A percentile compares a stretch with the other conserved stretches of the same genome.
Conservation (phyloP, 2,888 invertebrate genomes). For the Lasioglossum malachurum region DNA sequence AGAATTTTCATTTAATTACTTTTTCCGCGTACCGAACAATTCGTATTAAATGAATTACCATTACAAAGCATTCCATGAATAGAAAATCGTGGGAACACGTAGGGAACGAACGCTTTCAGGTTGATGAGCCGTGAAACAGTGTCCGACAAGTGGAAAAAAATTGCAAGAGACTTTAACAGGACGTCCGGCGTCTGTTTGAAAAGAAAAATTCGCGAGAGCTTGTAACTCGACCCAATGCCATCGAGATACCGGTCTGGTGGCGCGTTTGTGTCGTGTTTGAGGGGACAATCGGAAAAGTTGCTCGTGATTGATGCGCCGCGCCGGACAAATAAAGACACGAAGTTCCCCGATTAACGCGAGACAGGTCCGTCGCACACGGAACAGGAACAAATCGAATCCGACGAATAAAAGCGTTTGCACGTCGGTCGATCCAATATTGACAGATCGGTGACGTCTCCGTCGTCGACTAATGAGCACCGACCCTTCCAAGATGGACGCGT, state of each 20-base stretch:
- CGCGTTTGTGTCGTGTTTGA: neutral
- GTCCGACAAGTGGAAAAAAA: neutral
- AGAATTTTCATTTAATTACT: neutral
- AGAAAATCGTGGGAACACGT: neutral
- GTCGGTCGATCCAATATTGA: conserved; percentile 38
- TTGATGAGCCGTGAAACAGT: neutral
- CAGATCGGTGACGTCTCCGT: conserved; percentile 23
- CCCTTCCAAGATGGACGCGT: conserved; percentile 9
- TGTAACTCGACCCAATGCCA: neutral
- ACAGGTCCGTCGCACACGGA: neutral
- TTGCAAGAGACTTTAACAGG: neutral
- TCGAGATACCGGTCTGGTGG: neutral
- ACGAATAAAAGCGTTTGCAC: conserved; percentile 40
- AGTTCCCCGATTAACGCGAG: neutral
- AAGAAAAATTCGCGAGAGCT: neutral
- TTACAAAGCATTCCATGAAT: neutral
- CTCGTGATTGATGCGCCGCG: neutral
- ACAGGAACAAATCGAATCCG: conserved; percentile 19
- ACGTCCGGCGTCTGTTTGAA: neutral
- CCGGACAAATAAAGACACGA: neutral
- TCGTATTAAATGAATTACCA: neutral
- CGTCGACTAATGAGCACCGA: conserved; percentile 18
- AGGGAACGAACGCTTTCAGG: neutral
- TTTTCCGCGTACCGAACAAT: neutral
- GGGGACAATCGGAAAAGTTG: conserved; percentile 4